A percentile compares a stretch with the other conserved stretches of the same genome.
phyloP scores from a whole-genome alignment of 2,797 vertebrate species.

The Pygocentrus nattereri region DNA sequence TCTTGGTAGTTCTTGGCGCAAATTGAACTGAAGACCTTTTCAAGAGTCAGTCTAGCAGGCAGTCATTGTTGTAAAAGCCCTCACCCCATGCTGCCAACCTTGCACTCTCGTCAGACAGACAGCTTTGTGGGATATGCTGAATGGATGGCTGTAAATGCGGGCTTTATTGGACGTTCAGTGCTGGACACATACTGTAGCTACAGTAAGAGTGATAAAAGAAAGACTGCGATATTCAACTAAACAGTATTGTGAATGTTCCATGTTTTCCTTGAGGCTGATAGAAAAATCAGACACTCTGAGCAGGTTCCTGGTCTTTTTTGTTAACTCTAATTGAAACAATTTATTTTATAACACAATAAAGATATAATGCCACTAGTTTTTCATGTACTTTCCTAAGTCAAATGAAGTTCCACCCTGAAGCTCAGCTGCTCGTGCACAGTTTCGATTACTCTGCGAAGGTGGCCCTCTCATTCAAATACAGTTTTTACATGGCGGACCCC shows the following conservation, averaged over 20 bases:
- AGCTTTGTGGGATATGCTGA: conserved; percentile 23
- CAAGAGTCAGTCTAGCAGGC: neutral
- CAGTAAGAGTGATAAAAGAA: neutral
- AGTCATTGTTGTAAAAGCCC: conserved; percentile 13
- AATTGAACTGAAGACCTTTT: conserved; percentile 19
- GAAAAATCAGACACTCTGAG: too few species aligned
- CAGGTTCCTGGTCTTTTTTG: too few species aligned
- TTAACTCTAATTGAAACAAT: too few species aligned
- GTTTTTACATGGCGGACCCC: too few species aligned
- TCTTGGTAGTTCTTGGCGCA: neutral
- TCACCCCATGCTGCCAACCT: conserved; percentile 4
- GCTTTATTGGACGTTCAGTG: conserved; percentile 3
- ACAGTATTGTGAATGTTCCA: neutral
- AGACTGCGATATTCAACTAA: conserved; percentile 1
- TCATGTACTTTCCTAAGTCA: too few species aligned
- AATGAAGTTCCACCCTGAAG: too few species aligned
- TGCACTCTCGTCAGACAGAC: neutral
- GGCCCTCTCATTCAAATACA: too few species aligned
- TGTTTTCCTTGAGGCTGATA: neutral
- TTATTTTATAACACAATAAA: too few species aligned
- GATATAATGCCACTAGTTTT: too few species aligned
- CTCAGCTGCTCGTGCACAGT: too few species aligned
- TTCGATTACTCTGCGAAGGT: too few species aligned
- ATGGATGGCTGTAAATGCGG: conserved; percentile 9
- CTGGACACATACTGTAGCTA: neutral